Conservation (phyloP, 2,888 invertebrate genomes). For the Scelioninae gen. 1 region DNA sequence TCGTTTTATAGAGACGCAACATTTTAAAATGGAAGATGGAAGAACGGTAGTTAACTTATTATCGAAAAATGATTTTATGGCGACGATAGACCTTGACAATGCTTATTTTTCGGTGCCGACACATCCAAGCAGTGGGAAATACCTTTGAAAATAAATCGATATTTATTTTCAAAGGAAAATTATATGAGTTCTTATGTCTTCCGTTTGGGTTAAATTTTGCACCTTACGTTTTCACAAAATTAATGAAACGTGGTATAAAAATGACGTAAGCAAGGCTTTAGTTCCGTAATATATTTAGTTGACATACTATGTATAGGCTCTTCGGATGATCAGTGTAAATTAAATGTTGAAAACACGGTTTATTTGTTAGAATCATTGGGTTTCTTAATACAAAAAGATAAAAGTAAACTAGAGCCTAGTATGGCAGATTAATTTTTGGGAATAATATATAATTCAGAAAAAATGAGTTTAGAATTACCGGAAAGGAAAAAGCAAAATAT, state of each 20-base stretch:
- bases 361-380: slow-evolving; percentile 2
- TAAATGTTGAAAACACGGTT: neutral
- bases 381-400: slow-evolving; percentile 1
- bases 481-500: slow-evolving; percentile 10
- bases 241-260: slow-evolving; percentile 66
- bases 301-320: slow-evolving; percentile 3
- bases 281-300: slow-evolving; percentile 11
- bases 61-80: neutral
- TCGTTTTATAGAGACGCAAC: slow-evolving; percentile 39
- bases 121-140: neutral
- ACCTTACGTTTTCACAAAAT: slow-evolving; percentile 65
- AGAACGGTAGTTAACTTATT: slow-evolving; percentile 31
- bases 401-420: slow-evolving; percentile 1
- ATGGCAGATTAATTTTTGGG: neutral
- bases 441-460: slow-evolving; percentile 5
- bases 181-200: slow-evolving; percentile 66
- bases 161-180: slow-evolving; percentile 20
- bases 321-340: neutral
- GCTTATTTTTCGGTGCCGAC: slow-evolving; percentile 11
- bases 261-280: neutral
- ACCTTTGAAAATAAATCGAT: too few species aligned
- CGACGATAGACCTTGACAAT: slow-evolving; percentile 6
- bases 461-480: neutral
- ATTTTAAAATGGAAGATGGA: slow-evolving; percentile 65
- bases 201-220: slow-evolving; percentile 64